A percentile compares a stretch with the other conserved stretches of the same genome.
Conservation (phyloP, 2,113 vertebrate genomes). For the Cettia cetti region DNA sequence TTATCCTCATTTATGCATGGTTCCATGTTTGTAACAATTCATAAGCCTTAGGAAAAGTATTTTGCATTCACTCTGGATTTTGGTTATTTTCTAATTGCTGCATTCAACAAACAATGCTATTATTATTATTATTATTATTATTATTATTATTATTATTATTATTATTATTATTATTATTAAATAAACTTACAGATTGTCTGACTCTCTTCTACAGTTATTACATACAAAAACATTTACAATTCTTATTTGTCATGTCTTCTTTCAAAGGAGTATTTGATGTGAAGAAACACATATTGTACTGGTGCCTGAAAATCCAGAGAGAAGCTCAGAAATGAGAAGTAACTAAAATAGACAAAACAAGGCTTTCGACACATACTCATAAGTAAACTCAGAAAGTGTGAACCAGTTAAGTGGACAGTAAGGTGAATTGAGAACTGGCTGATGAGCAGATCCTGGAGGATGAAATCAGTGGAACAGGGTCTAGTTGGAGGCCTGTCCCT, state of each 20-base stretch:
- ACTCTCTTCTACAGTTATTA: background rate
- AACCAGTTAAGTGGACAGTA: background rate
- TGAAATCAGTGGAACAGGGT: background rate
- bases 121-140: background rate
- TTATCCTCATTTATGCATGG: background rate
- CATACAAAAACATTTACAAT: background rate
- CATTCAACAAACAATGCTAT: background rate
- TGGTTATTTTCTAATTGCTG: background rate
- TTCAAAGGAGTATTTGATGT: background rate
- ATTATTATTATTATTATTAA: background rate
- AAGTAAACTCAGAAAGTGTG: background rate
- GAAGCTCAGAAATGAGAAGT: background rate
- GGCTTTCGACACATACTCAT: fast-evolving
- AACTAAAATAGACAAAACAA: background rate
- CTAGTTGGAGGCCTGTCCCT: background rate
- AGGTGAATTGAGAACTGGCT: background rate
- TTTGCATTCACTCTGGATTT: background rate
- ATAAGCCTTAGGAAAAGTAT: background rate
- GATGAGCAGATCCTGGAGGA: background rate
- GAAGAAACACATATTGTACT: background rate
- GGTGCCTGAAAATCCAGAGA: background rate
- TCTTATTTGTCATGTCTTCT: background rate
- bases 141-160: too few relatives aligned
- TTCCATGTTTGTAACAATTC: background rate
- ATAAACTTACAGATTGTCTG: background rate